Conservation (phyloP, 2,113 vertebrate genomes). For the Cephalopholis sonnerati region DNA sequence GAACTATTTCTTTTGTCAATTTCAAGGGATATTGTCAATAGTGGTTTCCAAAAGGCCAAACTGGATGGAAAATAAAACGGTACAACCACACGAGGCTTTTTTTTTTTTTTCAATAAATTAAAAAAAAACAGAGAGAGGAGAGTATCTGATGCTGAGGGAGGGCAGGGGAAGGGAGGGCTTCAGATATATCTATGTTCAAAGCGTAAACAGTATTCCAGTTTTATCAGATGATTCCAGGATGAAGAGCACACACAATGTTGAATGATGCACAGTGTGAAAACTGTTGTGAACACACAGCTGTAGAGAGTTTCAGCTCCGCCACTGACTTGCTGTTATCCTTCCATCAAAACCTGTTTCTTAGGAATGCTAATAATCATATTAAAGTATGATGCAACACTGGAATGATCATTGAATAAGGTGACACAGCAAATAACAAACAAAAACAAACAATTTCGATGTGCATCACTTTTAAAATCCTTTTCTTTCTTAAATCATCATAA, state of each 20-base stretch:
- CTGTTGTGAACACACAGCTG: slow-evolving; percentile 30
- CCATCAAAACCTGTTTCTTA: slow-evolving; percentile 56
- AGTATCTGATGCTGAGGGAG: slow-evolving; percentile 57
- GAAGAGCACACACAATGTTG: slow-evolving; percentile 63
- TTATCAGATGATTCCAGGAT: slow-evolving; percentile 62
- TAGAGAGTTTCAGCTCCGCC: slow-evolving; percentile 8
- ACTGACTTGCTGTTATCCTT: slow-evolving; percentile 28
- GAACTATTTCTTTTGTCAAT: slow-evolving; percentile 77
- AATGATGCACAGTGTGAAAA: slow-evolving; percentile 55
- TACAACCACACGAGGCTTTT: slow-evolving; percentile 78
- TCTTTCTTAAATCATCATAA: slow-evolving; percentile 35
- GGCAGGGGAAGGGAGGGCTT: slow-evolving; percentile 25
- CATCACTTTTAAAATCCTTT: slow-evolving; percentile 56
- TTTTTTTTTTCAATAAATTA: slow-evolving; percentile 75
- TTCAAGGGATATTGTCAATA: slow-evolving; percentile 77
- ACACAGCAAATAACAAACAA: slow-evolving; percentile 70
- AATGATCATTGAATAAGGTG: slow-evolving; percentile 68
- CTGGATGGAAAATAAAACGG: slow-evolving; percentile 74
- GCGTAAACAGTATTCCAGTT: slow-evolving; percentile 78
- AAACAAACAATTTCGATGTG: slow-evolving; percentile 52
- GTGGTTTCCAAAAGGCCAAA: slow-evolving; percentile 77
- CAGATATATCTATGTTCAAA: slow-evolving; percentile 58
- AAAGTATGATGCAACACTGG: slow-evolving; percentile 65
- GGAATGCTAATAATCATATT: slow-evolving; percentile 55
- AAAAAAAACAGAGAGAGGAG: slow-evolving; percentile 50